Percentiles rank a stretch among this genome's conserved stretches.
These are phyloP conservation scores for Corvus cornix DNA, from an alignment of 2,113 vertebrate species.

Conservation along the genomic window DNA sequence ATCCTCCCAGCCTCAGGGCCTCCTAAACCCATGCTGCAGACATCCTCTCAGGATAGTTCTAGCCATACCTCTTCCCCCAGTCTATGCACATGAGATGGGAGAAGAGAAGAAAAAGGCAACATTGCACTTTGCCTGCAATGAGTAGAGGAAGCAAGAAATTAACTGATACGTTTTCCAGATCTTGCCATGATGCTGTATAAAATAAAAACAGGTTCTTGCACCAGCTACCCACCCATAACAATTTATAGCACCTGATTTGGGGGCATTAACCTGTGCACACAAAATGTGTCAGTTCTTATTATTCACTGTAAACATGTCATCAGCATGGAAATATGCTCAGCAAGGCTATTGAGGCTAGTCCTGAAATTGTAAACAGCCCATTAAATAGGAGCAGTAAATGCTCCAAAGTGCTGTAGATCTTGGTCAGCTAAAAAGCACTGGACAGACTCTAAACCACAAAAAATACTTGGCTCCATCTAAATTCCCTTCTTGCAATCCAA, in stretches of 20 bases:
- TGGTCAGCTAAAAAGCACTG: slow-evolving; percentile 22
- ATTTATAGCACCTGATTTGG: slow-evolving; percentile 25
- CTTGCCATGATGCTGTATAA: not conserved
- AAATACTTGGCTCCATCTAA: not conserved
- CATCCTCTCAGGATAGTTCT: not conserved
- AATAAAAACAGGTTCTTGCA: not conserved
- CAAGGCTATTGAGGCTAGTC: slow-evolving; percentile 1
- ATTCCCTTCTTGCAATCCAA: not conserved
- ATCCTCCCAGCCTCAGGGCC: not conserved
- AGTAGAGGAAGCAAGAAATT: not conserved
- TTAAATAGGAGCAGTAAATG: slow-evolving; percentile 51
- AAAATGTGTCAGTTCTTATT: slow-evolving; percentile 33
- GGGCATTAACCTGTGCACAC: slow-evolving; percentile 8
- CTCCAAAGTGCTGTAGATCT: not conserved
- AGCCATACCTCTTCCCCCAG: not conserved
- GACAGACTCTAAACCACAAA: not conserved
- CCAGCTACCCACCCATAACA: not conserved
- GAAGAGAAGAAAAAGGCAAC: not conserved
- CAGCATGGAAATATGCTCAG: slow-evolving; percentile 15
- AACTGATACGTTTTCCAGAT: not conserved
- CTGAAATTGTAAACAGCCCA: slow-evolving; percentile 15
- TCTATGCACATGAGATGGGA: rapidly evolving
- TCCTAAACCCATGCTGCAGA: not conserved
- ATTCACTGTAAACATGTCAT: slow-evolving; percentile 36
- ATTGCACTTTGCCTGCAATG: not conserved